Conservation (phyloP, 1,140 invertebrate genomes). For the Psilanteris sp. region DNA sequence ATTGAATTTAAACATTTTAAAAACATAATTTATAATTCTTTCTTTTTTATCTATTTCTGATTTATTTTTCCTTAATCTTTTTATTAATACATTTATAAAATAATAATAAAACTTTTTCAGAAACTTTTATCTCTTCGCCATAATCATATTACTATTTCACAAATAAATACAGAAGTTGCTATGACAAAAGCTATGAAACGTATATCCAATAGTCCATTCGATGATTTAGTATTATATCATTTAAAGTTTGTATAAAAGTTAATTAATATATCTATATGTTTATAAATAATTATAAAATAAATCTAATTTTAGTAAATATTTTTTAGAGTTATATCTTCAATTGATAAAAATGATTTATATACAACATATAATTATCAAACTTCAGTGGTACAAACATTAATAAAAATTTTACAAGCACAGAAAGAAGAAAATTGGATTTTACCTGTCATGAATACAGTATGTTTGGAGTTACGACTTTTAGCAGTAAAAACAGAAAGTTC, state of each 20-base stretch:
- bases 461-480: slow-evolving; percentile 92
- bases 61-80: too few species aligned
- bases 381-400: slow-evolving; percentile 87
- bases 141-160: slow-evolving; percentile 85
- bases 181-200: slow-evolving; percentile 86
- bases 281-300: too few species aligned
- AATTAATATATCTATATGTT: too few species aligned
- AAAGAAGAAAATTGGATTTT: slow-evolving; percentile 98
- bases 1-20: too few species aligned
- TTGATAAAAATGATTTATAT: slow-evolving; percentile 84
- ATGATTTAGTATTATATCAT: slow-evolving; percentile 90
- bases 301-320: slow-evolving; percentile 2
- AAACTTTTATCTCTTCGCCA: slow-evolving; percentile 88
- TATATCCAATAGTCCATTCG: slow-evolving; percentile 84
- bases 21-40: too few species aligned
- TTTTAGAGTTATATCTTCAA: slow-evolving; percentile 78
- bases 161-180: slow-evolving; percentile 85
- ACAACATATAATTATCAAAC: slow-evolving; percentile 90
- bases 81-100: too few species aligned
- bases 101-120: slow-evolving; percentile 70
- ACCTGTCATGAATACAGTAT: slow-evolving; percentile 93
- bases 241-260: slow-evolving; percentile 85
- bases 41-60: neutral
- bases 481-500: slow-evolving; percentile 88
- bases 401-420: slow-evolving; percentile 90